phyloP scores from a whole-genome alignment of 2,797 vertebrate genomes.

The Uromys caudimaculatus region DNA sequence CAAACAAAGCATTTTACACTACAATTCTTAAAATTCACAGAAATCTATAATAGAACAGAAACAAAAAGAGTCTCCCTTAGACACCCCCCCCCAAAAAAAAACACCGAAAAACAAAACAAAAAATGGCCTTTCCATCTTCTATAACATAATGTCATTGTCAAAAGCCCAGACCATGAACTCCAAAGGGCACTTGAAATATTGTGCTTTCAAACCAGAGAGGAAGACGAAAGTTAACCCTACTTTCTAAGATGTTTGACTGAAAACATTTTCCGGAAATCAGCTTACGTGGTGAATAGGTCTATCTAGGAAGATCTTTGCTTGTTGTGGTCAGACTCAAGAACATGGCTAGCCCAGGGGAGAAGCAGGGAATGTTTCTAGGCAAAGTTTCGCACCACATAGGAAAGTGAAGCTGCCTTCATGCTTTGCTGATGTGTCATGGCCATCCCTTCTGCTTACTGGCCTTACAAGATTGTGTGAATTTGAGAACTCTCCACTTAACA shows the following conservation, averaged over 20 bases:
- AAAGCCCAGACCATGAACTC: background rate
- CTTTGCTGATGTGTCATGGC: background rate
- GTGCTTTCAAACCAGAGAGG: background rate
- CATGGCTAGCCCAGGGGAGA: background rate
- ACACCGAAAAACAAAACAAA: background rate
- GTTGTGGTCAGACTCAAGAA: background rate
- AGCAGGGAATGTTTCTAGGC: background rate
- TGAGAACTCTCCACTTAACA: background rate
- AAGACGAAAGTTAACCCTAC: background rate
- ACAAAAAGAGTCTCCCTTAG: background rate
- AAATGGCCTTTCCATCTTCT: background rate
- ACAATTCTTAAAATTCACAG: background rate
- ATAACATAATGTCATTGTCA: background rate
- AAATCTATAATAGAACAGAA: background rate
- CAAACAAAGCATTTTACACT: background rate
- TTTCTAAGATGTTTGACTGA: background rate
- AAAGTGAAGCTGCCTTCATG: background rate
- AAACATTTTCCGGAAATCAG: background rate
- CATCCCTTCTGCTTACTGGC: background rate
- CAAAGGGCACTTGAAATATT: background rate
- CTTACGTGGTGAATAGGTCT: background rate
- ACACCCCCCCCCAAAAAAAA: too few relatives aligned
- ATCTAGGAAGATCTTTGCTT: background rate
- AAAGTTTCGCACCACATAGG: background rate
- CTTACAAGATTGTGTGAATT: background rate